Base-by-base conservation (phyloP, 2,797 vertebrate genomes). In the Pseudochirops corinnae region DNA sequence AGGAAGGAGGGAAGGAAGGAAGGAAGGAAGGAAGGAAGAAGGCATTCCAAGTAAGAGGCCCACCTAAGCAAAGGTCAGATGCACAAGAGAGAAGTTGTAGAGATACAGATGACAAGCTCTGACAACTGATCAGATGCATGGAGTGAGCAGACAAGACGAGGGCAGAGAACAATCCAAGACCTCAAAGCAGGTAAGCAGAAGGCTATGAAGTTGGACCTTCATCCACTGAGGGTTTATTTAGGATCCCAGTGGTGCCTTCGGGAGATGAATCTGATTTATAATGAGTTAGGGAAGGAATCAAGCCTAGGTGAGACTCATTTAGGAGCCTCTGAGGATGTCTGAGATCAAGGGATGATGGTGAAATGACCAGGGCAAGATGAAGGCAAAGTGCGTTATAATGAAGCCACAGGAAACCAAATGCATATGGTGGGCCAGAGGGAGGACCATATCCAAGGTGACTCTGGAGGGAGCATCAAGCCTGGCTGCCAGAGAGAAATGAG, bases 91-190 rank as follows among this genome's bases (percentile, higher is more conserved):
- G 26, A 58, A 28, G 57, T 0, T 4, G 3, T 3, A 4, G 60
- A 33, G 16, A 62, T 13, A 33, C 31, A 33, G 33, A 33, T 7
- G 11, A 31, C 31, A n/a, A 67, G 31, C 33, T 67, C 33, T 39
- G 62, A 39, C 6, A 3, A 11, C 58, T 31, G 12, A 11, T 4
- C 10, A 12, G 58, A 31, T 3, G 29, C 0, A 0, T 28, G 14
- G 2, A 14, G n/a, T 74, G 67, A 62, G 31, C 31, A n/a, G 14
- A 6, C 4, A 5, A 12, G 14, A 6, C 13, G 5, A 12, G 13
- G 13, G 31, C 13, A 5, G 31, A 62, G 33, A 67, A 67, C 3
- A 5, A 39, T 5, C n/a, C 16, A 3, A 21, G n/a, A 6, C 6
- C 16, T n/a, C 18, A 39, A 21, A 39, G 18, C n/a, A 33, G 18